These are phyloP conservation scores for Lynx canadensis DNA, from an alignment of 2,113 vertebrate genomes.

Conservation along the genomic window DNA sequence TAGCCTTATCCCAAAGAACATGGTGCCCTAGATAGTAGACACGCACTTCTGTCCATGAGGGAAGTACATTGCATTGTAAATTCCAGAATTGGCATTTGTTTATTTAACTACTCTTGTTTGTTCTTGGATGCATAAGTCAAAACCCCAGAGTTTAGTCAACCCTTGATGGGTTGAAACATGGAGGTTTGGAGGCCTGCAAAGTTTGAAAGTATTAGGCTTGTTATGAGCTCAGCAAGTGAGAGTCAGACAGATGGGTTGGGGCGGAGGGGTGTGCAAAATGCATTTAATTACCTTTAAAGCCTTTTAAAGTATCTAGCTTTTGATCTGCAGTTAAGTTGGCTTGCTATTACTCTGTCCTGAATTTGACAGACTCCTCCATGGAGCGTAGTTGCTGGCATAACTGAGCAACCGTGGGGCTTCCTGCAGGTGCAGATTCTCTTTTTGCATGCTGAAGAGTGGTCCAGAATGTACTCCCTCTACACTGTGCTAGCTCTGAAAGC, in stretches of 20 bases:
- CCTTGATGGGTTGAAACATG: not conserved
- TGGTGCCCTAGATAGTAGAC: not conserved
- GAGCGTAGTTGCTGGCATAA: not conserved
- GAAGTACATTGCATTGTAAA: not conserved
- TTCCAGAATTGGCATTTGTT: not conserved
- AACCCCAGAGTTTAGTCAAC: not conserved
- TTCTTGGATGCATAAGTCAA: not conserved
- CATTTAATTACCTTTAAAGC: not conserved
- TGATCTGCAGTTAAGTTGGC: not conserved
- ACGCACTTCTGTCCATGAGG: not conserved
- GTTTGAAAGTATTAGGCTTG: not conserved
- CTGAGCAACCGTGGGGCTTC: not conserved
- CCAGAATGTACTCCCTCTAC: not conserved
- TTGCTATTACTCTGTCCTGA: not conserved
- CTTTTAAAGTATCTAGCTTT: not conserved
- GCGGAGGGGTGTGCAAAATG: not conserved
- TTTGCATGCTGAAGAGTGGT: not conserved
- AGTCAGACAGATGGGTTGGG: not conserved
- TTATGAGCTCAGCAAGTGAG: not conserved
- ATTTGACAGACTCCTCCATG: not conserved
- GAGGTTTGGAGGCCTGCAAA: not conserved
- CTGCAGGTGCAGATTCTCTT: not conserved
- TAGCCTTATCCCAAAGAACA: not conserved
- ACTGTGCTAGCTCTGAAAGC: not conserved
- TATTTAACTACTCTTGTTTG: not conserved